These are phyloP conservation scores for Luehdorfia chinensis DNA, from an alignment of 1,140 invertebrate genomes.

Conservation along the genomic window DNA sequence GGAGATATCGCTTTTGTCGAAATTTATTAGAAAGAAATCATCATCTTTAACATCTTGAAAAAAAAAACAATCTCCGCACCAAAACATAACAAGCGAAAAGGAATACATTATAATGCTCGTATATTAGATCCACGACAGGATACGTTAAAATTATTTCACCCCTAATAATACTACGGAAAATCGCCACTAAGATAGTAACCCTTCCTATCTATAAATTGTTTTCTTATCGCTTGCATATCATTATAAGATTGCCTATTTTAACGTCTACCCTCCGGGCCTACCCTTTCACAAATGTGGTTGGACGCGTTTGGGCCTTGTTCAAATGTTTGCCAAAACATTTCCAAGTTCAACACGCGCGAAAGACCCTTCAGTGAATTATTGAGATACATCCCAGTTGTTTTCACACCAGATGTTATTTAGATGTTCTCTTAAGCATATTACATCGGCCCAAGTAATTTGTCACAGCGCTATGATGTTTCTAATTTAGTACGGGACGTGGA, in stretches of 20 bases:
- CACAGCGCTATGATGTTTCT: conserved; percentile 51
- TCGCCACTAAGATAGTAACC: conserved; percentile 10
- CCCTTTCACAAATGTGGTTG: conserved; percentile 22
- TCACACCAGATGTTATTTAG: conserved; percentile 58
- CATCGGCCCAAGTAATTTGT: conserved; percentile 50
- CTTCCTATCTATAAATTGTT: conserved; percentile 15
- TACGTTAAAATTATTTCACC: conserved; percentile 16
- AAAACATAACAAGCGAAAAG: no score
- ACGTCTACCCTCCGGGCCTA: not conserved
- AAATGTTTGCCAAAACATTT: conserved; percentile 46
- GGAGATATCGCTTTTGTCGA: no score
- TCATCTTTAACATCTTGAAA: no score
- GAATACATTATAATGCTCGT: no score
- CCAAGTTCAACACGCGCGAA: not conserved
- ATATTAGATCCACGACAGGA: conserved; percentile 3
- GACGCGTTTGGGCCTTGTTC: conserved; percentile 29
- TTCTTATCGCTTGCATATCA: conserved; percentile 16
- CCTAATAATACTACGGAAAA: conserved; percentile 16
- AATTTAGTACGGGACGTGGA: conserved; percentile 49
- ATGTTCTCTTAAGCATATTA: conserved; percentile 45
- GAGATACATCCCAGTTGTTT: conserved; percentile 35
- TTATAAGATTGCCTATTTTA: conserved; percentile 6
- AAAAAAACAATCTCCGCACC: no score
- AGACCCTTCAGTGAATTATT: conserved; percentile 32
- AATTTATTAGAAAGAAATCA: no score